Evolutionary conservation across 2,888 invertebrate genomes (phyloP), one percentile per base, ranked within the genome.

Genomic region (Desoria tigrina): DNA sequence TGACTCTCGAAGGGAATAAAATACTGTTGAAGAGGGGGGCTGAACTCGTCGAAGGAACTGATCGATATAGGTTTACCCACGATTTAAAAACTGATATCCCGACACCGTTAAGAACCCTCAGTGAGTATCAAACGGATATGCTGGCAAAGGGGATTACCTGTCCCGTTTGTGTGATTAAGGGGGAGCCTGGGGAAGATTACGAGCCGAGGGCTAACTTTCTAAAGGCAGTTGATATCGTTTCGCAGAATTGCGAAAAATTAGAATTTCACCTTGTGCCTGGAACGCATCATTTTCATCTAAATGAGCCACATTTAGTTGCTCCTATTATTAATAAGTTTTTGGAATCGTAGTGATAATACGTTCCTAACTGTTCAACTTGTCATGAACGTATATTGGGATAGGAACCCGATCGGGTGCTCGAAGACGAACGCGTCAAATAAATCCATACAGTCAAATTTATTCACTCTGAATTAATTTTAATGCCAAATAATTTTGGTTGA

Each of bases 101-200:
- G 3, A 63, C 60, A 6, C 64, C 63, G 23, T 62, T 62, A 27
- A 62, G 67, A 23, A n/a, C 58, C 39, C 51, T 62, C 21, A 42
- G 68, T 6, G 66, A 55, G 18, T 60, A 56, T 1, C 50, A 61
- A 18, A 60, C 59, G 24, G 32, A 58, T 21, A 45, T 69, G 50
- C 65, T 78, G 24, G 77, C 78, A 14, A 61, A 64, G 4, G 70
- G 73, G 27, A 60, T 79, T 3, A 67, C 70, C 42, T 78, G 79
- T 70, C 76, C 78, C n/a, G 69, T 78, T 7, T 73, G 79, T 11
- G 66, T 78, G 24, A 76, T 80, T 14, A 75, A 77, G 62, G 79
- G 77, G 1, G 74, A 77, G 37, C 69, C 73, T 18, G 78, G 79
- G 9, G 69, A 76, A 2, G 64, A 67, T 18, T 77, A 76, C 60